Base-by-base conservation (phyloP, 2,113 vertebrate genomes). In the Camarhynchus parvulus region DNA sequence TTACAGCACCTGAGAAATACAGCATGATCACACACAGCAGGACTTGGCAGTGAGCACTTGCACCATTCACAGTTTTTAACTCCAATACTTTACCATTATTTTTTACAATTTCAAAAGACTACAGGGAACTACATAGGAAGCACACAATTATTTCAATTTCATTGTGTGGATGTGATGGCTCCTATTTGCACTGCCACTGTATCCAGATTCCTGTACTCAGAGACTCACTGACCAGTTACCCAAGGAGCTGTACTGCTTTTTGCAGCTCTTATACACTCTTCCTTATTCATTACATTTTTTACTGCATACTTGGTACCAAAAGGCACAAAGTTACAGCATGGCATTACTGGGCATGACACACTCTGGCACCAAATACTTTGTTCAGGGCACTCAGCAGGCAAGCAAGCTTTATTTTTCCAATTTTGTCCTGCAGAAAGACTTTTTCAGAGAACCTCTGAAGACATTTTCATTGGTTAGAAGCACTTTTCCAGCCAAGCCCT, bases 361-460 rank as follows among this genome's bases (percentile, higher is more conserved):
- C 9, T 50, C 62, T 93, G 87, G 90, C 83, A 90, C n/a, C n/a
- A 93, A 76, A 83, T 37, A 76, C 63, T 87, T 75, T 0, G 4
- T 66, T 85, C 8, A 20, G 79, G 83, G 92, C 46, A 62, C 63
- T 70, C 88, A 58, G 75, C 78, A 62, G 13, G 67, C 9, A 3
- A 93, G 72, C 88, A 96, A 82, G 46, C 75, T 44, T 53, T 10
- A 41, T 44, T 62, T 61, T 88, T 76, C 55, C 68, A 82, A 52
- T 53, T 84, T 78, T 76, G 62, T 64, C 44, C 70, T 17, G 20
- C 62, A 85, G 78, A 49, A 93, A 83, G 47, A 67, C 19, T 91
- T 82, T 91, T 85, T 66, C 79, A 84, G 81, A 82, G 22, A 90
- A 82, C 15, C 49, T 87, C 85, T 64, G 50, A 94, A 86, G 70